phyloP scores from a whole-genome alignment of 2,113 vertebrate species.

The Ia io region DNA sequence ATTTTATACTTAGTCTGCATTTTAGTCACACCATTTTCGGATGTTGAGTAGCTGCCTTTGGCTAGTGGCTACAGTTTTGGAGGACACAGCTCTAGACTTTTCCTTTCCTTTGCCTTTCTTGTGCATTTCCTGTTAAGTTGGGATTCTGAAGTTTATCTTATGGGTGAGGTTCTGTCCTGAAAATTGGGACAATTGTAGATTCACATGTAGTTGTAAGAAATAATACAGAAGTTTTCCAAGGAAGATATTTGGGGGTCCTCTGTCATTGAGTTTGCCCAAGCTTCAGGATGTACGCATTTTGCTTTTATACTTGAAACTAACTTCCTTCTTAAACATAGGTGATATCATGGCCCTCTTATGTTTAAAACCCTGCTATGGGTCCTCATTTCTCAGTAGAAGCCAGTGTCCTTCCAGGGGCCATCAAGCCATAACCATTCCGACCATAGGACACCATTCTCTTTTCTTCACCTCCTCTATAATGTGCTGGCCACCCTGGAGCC shows the following conservation, averaged over 20 bases:
- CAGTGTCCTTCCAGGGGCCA: not conserved
- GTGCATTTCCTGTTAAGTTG: not conserved
- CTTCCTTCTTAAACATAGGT: not conserved
- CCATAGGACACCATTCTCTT: not conserved
- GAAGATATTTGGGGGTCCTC: not conserved
- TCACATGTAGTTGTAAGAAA: not conserved
- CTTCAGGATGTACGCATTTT: not conserved
- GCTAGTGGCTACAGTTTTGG: rapidly evolving
- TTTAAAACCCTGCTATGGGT: not conserved
- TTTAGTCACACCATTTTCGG: not conserved
- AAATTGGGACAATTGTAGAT: not conserved
- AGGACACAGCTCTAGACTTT: no score
- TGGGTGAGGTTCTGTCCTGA: not conserved
- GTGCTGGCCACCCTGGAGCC: no score
- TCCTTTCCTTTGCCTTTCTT: not conserved
- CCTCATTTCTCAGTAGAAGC: not conserved
- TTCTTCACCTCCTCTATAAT: not conserved
- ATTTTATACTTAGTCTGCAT: not conserved
- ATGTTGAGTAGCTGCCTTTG: rapidly evolving
- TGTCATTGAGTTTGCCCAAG: not conserved
- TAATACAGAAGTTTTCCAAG: not conserved
- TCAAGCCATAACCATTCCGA: not conserved
- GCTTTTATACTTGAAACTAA: not conserved
- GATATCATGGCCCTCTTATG: not conserved
- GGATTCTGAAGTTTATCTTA: not conserved